Conservation (phyloP, 2,113 vertebrate genomes). For the Ginglymostoma cirratum region DNA sequence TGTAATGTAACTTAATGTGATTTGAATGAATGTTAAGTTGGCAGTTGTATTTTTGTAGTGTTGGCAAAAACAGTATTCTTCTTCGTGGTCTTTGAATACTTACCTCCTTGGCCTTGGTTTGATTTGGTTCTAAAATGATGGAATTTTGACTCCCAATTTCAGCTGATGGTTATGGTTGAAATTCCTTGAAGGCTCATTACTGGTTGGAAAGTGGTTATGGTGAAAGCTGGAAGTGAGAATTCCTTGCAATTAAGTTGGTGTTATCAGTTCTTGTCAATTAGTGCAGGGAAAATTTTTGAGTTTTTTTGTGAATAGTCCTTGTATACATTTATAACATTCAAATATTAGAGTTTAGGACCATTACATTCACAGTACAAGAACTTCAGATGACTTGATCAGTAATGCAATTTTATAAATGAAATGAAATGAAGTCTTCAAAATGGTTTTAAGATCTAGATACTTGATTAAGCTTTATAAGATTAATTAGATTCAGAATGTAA, state of each 20-base stretch:
- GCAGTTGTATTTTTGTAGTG: background rate
- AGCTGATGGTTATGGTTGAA: background rate
- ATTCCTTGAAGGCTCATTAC: background rate
- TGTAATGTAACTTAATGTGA: background rate
- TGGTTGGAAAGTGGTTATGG: background rate
- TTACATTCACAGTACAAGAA: background rate
- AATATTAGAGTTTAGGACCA: background rate
- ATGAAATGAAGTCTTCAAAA: background rate
- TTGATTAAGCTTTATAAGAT: background rate
- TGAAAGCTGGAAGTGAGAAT: background rate
- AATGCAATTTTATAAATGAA: background rate
- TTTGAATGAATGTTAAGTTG: background rate
- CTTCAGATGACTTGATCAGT: background rate
- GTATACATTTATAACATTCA: background rate
- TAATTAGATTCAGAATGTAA: background rate
- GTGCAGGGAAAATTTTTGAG: background rate
- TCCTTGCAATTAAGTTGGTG: slow-evolving; percentile 12
- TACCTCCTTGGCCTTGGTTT: background rate
- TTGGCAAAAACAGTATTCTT: background rate
- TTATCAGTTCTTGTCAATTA: background rate
- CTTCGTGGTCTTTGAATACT: background rate
- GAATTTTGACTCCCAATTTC: background rate
- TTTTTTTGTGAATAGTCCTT: background rate
- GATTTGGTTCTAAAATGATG: background rate
- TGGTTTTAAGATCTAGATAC: background rate